phyloP scores from a whole-genome alignment of 2,888 invertebrate genomes.

The Hoplodrina blanda region DNA sequence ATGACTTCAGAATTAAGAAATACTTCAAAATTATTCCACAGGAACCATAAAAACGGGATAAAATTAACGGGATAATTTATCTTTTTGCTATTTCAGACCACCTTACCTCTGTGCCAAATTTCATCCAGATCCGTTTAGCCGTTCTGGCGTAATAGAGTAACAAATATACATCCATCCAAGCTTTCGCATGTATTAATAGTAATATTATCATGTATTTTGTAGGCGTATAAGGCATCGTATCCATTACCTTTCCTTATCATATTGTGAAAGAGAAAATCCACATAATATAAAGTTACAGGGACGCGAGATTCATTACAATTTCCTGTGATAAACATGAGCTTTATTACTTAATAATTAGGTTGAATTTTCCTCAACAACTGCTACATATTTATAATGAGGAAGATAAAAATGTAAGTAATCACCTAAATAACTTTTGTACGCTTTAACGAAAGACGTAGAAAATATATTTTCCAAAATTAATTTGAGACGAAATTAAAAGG shows the following conservation, averaged over 20 bases:
- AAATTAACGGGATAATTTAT: no score
- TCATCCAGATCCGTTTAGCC: no score
- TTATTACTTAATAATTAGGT: neutral
- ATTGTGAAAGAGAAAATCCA: constrained; percentile 24
- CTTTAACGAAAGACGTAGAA: neutral
- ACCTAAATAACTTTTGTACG: neutral
- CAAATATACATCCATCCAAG: neutral
- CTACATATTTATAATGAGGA: neutral
- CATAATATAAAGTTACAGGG: constrained; percentile 11
- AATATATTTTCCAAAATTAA: neutral
- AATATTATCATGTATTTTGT: neutral
- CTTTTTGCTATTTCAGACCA: no score
- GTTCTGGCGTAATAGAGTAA: no score
- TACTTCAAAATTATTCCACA: no score
- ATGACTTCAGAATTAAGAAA: no score
- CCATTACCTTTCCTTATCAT: constrained; percentile 23
- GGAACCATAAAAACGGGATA: no score
- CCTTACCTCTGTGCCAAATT: no score
- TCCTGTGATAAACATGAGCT: neutral
- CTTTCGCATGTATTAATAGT: no score
- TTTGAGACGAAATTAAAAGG: neutral
- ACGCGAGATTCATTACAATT: constrained; percentile 23
- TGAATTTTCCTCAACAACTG: neutral
- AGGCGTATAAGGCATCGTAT: neutral
- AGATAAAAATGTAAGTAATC: neutral